Evolutionary conservation across 2,888 invertebrate genomes (phyloP).

Genomic region (Caenorhabditis becei): DNA sequence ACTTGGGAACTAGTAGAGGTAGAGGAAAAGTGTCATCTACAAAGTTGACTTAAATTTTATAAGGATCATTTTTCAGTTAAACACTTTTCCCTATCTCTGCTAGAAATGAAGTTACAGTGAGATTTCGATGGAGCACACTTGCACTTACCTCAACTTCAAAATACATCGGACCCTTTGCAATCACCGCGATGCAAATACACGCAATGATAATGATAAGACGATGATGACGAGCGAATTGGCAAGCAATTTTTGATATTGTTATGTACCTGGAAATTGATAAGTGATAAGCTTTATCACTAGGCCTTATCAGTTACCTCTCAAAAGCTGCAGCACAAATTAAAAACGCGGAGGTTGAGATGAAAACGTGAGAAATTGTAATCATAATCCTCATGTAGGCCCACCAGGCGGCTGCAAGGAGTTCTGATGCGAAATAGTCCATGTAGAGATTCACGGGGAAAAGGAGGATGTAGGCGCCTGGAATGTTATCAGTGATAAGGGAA

Average conservation of each 20-base stretch:
- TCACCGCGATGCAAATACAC: constrained; percentile 72
- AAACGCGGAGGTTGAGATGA: constrained; percentile 77
- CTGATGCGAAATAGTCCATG: constrained; percentile 79
- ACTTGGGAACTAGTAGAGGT: too few species aligned
- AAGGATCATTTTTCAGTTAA: background rate
- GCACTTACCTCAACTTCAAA: constrained; percentile 75
- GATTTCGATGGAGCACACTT: constrained; percentile 20
- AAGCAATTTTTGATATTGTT: constrained; percentile 77
- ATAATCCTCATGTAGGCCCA: constrained; percentile 76
- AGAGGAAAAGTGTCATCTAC: too few species aligned
- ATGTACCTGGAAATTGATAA: constrained; percentile 65
- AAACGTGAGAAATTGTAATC: constrained; percentile 74
- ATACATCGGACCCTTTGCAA: constrained; percentile 77
- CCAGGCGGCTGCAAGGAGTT: constrained; percentile 74
- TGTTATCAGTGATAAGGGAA: background rate
- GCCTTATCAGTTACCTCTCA: constrained; percentile 65
- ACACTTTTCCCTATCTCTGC: background rate
- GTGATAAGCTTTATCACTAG: background rate
- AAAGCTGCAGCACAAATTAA: constrained; percentile 78
- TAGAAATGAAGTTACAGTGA: constrained; percentile 5
- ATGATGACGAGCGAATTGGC: constrained; percentile 70
- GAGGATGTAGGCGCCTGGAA: constrained; percentile 75
- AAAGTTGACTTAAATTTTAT: too few species aligned
- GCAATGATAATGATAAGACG: constrained; percentile 68
- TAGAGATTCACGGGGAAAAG: constrained; percentile 78